Evolutionary conservation across 2,797 vertebrate genomes (phyloP), one percentile per base, ranked within the genome.

Genomic region (Molothrus aeneus): DNA sequence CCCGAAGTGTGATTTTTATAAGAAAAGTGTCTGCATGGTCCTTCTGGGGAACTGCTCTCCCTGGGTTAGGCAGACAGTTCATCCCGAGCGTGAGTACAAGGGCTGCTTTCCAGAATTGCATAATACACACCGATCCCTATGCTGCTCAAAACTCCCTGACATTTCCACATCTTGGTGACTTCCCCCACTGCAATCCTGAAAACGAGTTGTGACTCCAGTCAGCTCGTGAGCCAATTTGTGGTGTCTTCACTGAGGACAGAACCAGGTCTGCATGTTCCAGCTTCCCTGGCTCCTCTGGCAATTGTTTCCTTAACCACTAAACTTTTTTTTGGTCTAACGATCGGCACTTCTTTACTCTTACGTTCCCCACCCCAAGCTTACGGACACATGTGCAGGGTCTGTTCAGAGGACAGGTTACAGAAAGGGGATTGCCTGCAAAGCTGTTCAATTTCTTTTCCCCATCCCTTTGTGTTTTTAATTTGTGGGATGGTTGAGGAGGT

Each of bases 51-150:
- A 14, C 56, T 53, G 83, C 60, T 80, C 40, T 93, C 68, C n/a
- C 47, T 11, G n/a, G 68, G 85, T 61, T 91, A 83, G 57, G 91
- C 94, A 78, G 65, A 87, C 95, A 61, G 77, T 32, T 94, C 92
- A 95, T 92, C 88, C 78, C 71, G 18, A 91, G 85, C 54, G 26
- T 32, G 83, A 88, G 61, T 80, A 54, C 3, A 15, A 95, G 80
- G 86, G 88, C 83, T 90, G 45, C 86, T 45, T 94, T 96, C 88
- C 93, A 93, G 92, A 95, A 92, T 95, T 96, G 93, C 94, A 95
- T 95, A 95, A 95, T 92, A 89, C 86, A 93, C 96, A 95, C 94
- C 66, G 86, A 95, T 95, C 94, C 86, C 63, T 89, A 13, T 48
- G 60, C 93, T 78, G 68, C 83, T 85, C 74, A 87, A 77, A 90